Evolutionary conservation across 2,797 vertebrate species (phyloP), one percentile per base, ranked within the genome.

Genomic region (Hozukius guyotensis): DNA sequence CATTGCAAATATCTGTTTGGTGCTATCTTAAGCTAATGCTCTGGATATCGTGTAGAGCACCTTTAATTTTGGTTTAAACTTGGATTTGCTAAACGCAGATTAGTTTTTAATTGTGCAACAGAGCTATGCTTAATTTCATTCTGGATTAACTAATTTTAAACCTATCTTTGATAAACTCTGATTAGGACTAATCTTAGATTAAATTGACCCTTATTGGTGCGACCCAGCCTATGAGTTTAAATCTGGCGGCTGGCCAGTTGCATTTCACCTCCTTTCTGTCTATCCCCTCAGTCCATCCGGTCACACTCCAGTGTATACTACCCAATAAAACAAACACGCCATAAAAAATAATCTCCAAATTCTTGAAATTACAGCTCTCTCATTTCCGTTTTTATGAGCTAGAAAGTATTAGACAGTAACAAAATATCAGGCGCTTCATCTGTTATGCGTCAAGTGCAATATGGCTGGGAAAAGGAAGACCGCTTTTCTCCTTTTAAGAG

Each of bases 241-340:
- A 57, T 49, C 73, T 93, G 90, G 92, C 86, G 74, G 64, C 25
- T 20, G 82, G 86, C 88, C 88, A 90, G 38, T 38, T 80, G 78
- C 87, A 81, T 86, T 87, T 83, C 74, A 73, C 77, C 71, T 76
- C 78, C 70, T 82, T 64, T 71, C 68, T 60, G 75, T 46, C 62
- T n/a, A 12, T 62, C 80, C n/a, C 57, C 55, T 72, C 63, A 42
- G 55, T 84, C 81, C 32, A 32, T 75, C 72, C 78, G 73, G 82
- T 85, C 86, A 89, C 77, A 83, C 71, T 87, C 82, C 3, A 53
- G 77, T 81, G 85, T 90, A 87, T 73, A 90, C 82, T 83, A 81
- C 78, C 89, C 83, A 85, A 89, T 89, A 91, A 91, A 92, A 81
- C 81, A 89, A 89, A 92, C 65, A 88, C 8, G 75, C 83, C 82